Conservation (phyloP, 2,797 vertebrate genomes). For the Tachyglossus aculeatus region DNA sequence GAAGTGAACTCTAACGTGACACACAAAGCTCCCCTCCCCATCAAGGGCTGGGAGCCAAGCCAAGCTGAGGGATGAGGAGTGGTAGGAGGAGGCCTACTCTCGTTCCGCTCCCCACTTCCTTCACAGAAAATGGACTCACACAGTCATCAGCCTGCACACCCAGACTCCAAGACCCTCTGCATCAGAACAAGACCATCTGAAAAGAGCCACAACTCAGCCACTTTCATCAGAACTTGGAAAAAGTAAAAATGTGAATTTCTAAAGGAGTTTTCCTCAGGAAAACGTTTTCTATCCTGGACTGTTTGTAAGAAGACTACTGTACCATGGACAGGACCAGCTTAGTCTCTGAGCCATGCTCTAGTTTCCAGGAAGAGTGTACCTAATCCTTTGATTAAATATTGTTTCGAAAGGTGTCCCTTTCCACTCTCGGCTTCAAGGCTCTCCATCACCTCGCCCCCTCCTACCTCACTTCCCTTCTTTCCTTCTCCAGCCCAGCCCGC, state of each 20-base stretch:
- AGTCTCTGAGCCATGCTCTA: background rate
- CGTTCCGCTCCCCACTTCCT: no score
- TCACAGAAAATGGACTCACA: no score
- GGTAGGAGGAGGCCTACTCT: rapidly evolving
- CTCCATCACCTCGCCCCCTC: no score
- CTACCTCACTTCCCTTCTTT: no score
- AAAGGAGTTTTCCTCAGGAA: background rate
- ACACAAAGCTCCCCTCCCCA: background rate
- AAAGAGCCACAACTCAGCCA: background rate
- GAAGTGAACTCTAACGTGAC: background rate
- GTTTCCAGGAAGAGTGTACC: background rate
- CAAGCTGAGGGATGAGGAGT: background rate
- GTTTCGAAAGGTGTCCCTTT: background rate
- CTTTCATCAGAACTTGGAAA: background rate
- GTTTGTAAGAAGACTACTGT: background rate
- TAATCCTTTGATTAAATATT: conserved; percentile 26
- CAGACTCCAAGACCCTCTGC: background rate
- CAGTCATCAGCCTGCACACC: no score
- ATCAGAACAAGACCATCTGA: background rate
- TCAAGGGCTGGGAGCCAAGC: background rate
- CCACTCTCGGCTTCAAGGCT: no score
- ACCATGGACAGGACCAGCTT: background rate
- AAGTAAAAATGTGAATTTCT: background rate
- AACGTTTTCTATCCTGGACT: background rate
- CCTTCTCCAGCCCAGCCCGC: no score